Evolutionary conservation across 2,797 vertebrate species (phyloP), one percentile per base, ranked within the genome.

Genomic region (Chanos chanos): DNA sequence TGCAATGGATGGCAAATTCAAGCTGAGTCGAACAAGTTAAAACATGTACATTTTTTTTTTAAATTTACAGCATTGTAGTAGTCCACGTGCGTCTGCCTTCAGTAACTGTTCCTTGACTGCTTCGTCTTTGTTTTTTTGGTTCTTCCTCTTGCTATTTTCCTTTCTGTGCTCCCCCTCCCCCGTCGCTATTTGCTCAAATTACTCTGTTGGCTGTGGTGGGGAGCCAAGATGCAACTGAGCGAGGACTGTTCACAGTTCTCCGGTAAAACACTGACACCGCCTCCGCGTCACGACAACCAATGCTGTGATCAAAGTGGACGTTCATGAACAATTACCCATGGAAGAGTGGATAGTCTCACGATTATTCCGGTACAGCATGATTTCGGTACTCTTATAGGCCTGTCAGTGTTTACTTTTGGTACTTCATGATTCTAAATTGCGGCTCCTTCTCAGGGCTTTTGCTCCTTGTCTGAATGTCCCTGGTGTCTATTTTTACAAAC

Each of bases 241-340:
- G 1, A 49, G 18, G 16, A 10, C 9, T 24, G 12, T 21, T 33
- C 36, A 5, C 8, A n/a, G 25, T 9, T 18, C 60, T 22, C 30
- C 16, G 36, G n/a, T 39, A 39, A 40, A 55, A 31, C 24, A 21
- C 24, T 4, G 41, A 27, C 24, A 19, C 34, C 70, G 60, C 70
- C 59, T 60, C 59, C 57, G 13, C 31, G 69, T 81, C 76, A 81
- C 72, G 73, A 77, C 74, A 31, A 41, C 19, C 28, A 18, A n/a
- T 12, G 49, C 21, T 10, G 41, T 6, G 22, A 58, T 56, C 13
- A 45, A 53, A 31, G 43, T n/a, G 41, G 44, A 18, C 31, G 37
- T 58, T 33, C 44, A 56, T 37, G 63, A 34, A 16, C 61, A 41
- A 54, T 72, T 66, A 55, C 18, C 13, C 36, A 22, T 36, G 9